Conservation (phyloP, 2,888 invertebrate species). For the Rhagium mordax region DNA sequence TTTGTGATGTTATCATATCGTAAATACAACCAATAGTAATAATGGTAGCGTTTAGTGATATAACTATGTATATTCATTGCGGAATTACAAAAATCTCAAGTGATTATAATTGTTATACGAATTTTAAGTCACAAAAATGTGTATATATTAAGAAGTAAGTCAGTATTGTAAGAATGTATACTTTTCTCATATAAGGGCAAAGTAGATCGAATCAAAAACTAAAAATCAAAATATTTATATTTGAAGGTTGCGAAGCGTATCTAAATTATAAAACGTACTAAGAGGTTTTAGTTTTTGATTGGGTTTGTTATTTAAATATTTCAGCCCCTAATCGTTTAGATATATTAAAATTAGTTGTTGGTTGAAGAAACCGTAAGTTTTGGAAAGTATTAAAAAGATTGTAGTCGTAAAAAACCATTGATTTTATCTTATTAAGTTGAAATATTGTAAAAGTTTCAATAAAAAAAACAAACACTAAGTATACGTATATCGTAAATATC, state of each 20-base stretch:
- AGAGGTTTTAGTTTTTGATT: slow-evolving; percentile 46
- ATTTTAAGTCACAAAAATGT: slow-evolving; percentile 66
- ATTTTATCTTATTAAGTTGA: slow-evolving; percentile 52
- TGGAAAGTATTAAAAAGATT: slow-evolving; percentile 56
- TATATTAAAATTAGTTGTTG: slow-evolving; percentile 61
- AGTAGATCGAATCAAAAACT: slow-evolving; percentile 47
- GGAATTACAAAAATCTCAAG: slow-evolving; percentile 65
- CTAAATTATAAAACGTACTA: slow-evolving; percentile 51
- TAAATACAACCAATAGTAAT: slow-evolving; percentile 65
- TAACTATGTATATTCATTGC: slow-evolving; percentile 60
- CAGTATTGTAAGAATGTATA: slow-evolving; percentile 69
- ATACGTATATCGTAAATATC: slow-evolving; percentile 82
- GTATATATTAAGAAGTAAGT: slow-evolving; percentile 67
- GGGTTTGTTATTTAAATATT: slow-evolving; percentile 41
- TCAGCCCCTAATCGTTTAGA: slow-evolving; percentile 55
- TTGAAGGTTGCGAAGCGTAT: slow-evolving; percentile 42
- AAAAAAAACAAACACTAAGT: slow-evolving; percentile 79
- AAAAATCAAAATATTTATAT: slow-evolving; percentile 44
- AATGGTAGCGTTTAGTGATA: slow-evolving; percentile 58
- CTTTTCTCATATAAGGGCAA: slow-evolving; percentile 51
- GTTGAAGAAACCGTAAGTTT: slow-evolving; percentile 57
- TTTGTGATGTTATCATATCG: slow-evolving; percentile 88
- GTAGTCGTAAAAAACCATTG: slow-evolving; percentile 53
- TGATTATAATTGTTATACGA: slow-evolving; percentile 71
- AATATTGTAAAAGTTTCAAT: slow-evolving; percentile 54